Evolutionary conservation across 2,888 invertebrate genomes (phyloP), one percentile per base, ranked within the genome.

Genomic region (Harpagoxenus sublaevis): DNA sequence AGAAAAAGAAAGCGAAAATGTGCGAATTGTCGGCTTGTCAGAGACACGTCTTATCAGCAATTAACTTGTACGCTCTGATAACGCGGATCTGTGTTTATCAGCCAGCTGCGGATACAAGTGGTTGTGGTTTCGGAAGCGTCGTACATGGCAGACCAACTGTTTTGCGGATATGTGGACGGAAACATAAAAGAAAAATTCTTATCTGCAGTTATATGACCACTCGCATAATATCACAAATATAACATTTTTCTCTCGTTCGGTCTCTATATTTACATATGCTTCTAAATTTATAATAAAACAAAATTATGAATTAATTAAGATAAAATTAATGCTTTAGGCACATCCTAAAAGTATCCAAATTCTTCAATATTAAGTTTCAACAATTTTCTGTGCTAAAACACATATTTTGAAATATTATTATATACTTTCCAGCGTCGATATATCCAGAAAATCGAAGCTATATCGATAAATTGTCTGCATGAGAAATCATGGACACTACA

Each of bases 111-210:
- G 75, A 75, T 35, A 65, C 53, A 65, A 77, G 39, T 42, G 65
- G 74, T 60, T 18, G 6, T 18, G 31, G 15, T 42, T 55, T 53
- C 66, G 66, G 39, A 62, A 77, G n/a, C n/a, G 5, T 51, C n/a
- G 60, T 23, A 23, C 23, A 0, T 8, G 35, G 66, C 53, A 65
- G 15, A 42, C 53, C 53, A 9, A 10, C 6, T 55, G 31, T 78
- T 55, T 42, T 31, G 31, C 42, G 78, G 77, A 66, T 78, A 66
- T 78, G 77, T 66, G 53, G 66, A 63, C n/a, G 39, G 35, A 9
- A 51, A 39, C 6, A 55, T 63, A 23, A n/a, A 48, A 9, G 28
- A 0, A 77, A 35, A 65, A 65, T 48, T 18, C 48, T 74, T 74
- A 74, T 74, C 53, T 23, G 23, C 9, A 9, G 9, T 55, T 55